Evolutionary conservation across 1,140 invertebrate genomes (phyloP).

Genomic region (Drosophila micromelanica): DNA sequence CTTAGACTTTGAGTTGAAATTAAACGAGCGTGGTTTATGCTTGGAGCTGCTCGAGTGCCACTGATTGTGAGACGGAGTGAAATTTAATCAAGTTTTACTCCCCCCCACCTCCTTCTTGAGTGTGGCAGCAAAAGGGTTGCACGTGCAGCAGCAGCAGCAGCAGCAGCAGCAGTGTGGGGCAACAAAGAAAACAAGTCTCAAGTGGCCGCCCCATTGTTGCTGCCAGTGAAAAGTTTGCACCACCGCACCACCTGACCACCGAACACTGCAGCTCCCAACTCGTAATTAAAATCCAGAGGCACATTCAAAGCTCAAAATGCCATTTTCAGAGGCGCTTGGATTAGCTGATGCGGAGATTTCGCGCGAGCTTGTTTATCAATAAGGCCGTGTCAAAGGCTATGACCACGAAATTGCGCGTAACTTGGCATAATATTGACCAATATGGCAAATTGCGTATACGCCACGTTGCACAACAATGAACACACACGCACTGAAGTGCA

Average conservation of each 20-base stretch:
- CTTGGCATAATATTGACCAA: conserved; percentile 78
- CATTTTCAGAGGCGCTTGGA: conserved; percentile 18
- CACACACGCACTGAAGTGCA: conserved; percentile 21
- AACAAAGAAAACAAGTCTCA: conserved; percentile 80
- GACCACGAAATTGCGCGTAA: conserved; percentile 77
- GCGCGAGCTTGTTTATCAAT: conserved; percentile 3
- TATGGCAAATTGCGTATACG: conserved; percentile 76
- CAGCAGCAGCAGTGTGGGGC: conserved; percentile 17
- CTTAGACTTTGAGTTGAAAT: conserved; percentile 81
- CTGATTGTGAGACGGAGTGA: conserved; percentile 60
- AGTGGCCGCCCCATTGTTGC: conserved; percentile 72
- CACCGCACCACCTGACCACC: conserved; percentile 7
- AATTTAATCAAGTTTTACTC: conserved; percentile 76
- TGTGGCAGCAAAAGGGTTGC: conserved; percentile 43
- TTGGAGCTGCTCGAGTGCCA: conserved; percentile 46
- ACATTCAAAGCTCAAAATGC: conserved; percentile 24
- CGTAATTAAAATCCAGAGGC: conserved; percentile 47
- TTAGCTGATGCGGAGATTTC: conserved; percentile 6
- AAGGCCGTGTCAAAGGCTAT: conserved; percentile 46
- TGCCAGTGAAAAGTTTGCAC: conserved; percentile 60
- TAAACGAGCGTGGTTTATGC: conserved; percentile 81
- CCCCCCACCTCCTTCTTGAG: background rate
- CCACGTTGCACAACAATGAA: conserved; percentile 56
- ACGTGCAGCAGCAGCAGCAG: conserved; percentile 15
- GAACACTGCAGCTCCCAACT: conserved; percentile 1